Evolutionary conservation across 2,888 invertebrate species (phyloP).

Genomic region (Cephus pygmeus): DNA sequence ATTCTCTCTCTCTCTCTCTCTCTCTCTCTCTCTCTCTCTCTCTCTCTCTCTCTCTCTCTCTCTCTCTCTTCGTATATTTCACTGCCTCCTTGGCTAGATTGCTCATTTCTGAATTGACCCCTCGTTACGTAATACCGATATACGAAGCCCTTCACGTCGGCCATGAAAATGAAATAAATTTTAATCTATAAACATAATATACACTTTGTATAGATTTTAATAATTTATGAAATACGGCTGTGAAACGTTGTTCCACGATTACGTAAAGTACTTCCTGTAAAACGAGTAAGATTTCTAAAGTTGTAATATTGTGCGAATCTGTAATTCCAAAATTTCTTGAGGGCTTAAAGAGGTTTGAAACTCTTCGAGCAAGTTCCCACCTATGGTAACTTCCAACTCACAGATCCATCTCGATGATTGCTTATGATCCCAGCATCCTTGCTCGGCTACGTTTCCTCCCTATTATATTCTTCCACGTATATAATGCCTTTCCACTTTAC

Average conservation of each 20-base stretch:
- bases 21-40: neutral
- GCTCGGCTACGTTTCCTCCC: neutral
- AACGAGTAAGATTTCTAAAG: neutral
- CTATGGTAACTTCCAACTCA: neutral
- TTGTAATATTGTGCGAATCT: neutral
- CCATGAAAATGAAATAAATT: neutral
- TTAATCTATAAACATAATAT: neutral
- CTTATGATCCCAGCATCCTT: neutral
- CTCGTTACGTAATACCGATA: neutral
- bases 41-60: neutral
- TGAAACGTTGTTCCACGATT: neutral
- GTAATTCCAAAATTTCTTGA: neutral
- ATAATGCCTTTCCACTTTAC: neutral
- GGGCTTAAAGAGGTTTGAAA: neutral
- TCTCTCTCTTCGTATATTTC: neutral
- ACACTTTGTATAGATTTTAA: neutral
- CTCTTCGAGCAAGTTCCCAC: neutral
- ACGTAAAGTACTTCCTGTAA: neutral
- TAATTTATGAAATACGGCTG: neutral
- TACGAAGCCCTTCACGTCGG: neutral
- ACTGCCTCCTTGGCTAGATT: neutral
- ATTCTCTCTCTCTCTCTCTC: neutral
- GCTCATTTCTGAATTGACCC: neutral
- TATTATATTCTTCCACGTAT: neutral
- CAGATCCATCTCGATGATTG: neutral